These are phyloP conservation scores for Glossophaga mutica DNA, from an alignment of 2,797 vertebrate genomes.

Conservation along the genomic window DNA sequence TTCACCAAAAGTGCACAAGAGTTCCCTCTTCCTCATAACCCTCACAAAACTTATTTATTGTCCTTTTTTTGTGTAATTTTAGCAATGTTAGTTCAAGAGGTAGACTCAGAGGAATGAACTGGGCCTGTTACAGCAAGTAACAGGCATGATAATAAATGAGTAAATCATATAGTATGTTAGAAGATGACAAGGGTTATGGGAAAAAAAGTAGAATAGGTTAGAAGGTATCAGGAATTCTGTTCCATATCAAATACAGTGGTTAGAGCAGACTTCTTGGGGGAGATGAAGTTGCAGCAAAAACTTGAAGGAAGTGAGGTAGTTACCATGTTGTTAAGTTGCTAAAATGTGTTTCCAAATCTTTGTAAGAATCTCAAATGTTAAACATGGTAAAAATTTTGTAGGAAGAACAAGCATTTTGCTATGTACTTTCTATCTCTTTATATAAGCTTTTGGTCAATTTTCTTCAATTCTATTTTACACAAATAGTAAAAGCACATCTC, in stretches of 20 bases:
- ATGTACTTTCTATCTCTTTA: background rate
- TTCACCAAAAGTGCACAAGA: background rate
- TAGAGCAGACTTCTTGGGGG: background rate
- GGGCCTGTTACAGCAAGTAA: background rate
- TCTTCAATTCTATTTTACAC: slow-evolving; percentile 36
- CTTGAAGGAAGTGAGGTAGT: background rate
- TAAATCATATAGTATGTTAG: too few relatives aligned
- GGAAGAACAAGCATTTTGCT: background rate
- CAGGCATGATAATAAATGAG: background rate
- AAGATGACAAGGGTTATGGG: background rate
- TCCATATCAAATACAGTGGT: background rate
- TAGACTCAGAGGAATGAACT: background rate
- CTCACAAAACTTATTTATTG: background rate
- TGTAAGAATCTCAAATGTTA: background rate
- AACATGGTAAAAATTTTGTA: background rate
- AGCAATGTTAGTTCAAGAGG: background rate
- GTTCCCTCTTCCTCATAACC: background rate
- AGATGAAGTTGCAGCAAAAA: background rate
- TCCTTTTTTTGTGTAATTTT: background rate
- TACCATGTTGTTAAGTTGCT: background rate
- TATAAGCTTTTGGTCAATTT: background rate
- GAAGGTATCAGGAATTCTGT: background rate
- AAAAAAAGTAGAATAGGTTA: background rate
- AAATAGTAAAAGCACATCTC: background rate
- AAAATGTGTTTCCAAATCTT: background rate